Base-by-base conservation (phyloP, 2,888 invertebrate genomes). In the Caradrina clavipalpis region DNA sequence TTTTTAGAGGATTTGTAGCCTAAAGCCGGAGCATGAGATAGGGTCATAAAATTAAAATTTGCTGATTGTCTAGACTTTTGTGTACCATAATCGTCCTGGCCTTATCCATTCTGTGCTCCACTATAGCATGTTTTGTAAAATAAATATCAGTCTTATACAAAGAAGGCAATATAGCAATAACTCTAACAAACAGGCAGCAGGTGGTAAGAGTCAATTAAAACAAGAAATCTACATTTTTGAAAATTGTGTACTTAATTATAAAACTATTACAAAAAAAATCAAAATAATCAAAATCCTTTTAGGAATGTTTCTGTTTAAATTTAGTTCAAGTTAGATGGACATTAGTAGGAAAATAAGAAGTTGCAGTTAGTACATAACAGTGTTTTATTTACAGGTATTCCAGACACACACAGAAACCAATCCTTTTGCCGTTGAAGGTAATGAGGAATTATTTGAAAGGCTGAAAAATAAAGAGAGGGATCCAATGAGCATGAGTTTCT, bases 401-500 rank as follows among this genome's bases (percentile, higher is more conserved):
- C 95, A 94, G 82, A 88, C 94, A 81, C 92, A 95, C 74, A 89
- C 92, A 81, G 95, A 96, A 91, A 92, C 93, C 76, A 95, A 95
- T 90, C 95, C 95, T 53, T 95, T 95, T 84, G 91, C 91, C n/a
- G 82, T 87, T 64, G 96, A 95, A 77, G 91, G 90, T 58, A 93
- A 95, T 84, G 94, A 96, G 81, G 96, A 95, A 86, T 87, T 96
- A 65, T 93, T 95, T 83, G 95, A 96, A 89, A 93, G 96, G 81
- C 91, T 96, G 76, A 96, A 96, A 89, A 96, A 95, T 81, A 97
- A 97, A 86, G 96, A 97, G 86, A 92, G 96, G 69, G 97, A 97
- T 91, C 97, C 97, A 19, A 97, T 97, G 97, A 97, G 96, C 76
- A 97, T 96, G 96, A 97, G 97, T 65, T 97, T 97, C 88, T 97